phyloP scores from a whole-genome alignment of 2,888 invertebrate genomes.

The Anticlea derivata region DNA sequence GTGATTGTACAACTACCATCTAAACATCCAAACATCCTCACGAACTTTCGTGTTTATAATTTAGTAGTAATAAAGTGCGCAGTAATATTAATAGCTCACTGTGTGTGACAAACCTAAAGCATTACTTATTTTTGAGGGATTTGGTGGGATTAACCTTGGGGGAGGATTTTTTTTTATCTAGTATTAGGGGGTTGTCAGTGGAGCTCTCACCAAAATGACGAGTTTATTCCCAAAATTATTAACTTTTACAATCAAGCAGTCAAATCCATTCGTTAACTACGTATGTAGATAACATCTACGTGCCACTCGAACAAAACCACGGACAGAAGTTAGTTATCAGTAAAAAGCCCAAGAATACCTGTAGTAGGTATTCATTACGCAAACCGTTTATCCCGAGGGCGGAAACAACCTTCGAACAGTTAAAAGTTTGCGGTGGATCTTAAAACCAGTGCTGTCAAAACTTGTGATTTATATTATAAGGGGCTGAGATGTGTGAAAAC shows the following conservation, averaged over 20 bases:
- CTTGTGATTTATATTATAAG: constrained; percentile 21
- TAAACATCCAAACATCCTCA: too few relatives aligned
- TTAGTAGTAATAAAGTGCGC: too few relatives aligned
- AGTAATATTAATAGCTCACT: not conserved
- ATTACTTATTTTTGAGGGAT: constrained; percentile 9
- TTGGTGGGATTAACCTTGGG: constrained; percentile 1
- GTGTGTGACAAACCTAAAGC: not conserved
- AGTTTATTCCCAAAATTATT: too few relatives aligned
- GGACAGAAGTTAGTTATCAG: not conserved
- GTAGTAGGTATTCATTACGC: constrained; percentile 17
- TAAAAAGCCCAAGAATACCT: not conserved
- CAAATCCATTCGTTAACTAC: too few relatives aligned
- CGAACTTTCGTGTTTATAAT: too few relatives aligned
- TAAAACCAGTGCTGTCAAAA: constrained; percentile 23
- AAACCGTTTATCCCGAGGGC: constrained; percentile 8
- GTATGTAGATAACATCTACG: too few relatives aligned
- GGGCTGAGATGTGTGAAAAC: not conserved
- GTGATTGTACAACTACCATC: too few relatives aligned
- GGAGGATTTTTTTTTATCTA: not conserved
- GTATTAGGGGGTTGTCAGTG: not conserved
- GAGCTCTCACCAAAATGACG: too few relatives aligned
- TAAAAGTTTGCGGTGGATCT: constrained; percentile 21
- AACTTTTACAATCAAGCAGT: too few relatives aligned
- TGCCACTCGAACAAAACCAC: too few relatives aligned
- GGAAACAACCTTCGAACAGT: constrained; percentile 18